phyloP scores from a whole-genome alignment of 2,888 invertebrate species.

The Xanthorhoe designata region DNA sequence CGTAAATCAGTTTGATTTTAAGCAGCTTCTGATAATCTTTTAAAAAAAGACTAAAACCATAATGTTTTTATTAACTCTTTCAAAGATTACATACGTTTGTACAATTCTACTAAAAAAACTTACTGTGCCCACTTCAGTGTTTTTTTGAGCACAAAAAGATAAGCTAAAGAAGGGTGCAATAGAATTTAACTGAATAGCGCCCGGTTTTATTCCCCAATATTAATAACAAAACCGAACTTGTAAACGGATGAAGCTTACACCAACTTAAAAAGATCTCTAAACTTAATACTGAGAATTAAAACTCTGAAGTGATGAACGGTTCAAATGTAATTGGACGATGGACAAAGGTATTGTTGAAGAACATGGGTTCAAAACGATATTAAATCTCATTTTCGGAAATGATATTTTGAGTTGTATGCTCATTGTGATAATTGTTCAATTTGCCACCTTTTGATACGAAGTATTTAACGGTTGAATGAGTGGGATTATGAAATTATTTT shows the following conservation, averaged over 20 bases:
- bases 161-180: constrained; percentile 29
- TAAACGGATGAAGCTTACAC: constrained; percentile 63
- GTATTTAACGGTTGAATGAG: constrained; percentile 30
- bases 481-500: constrained; percentile 20
- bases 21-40: not conserved
- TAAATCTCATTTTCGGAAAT: constrained; percentile 76
- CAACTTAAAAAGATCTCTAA: constrained; percentile 56
- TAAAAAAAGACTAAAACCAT: not conserved
- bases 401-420: constrained; percentile 46
- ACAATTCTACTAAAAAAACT: constrained; percentile 21
- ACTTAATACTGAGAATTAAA: constrained; percentile 25
- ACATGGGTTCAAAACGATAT: constrained; percentile 77
- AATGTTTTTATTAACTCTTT: not conserved
- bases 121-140: constrained; percentile 23
- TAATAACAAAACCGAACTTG: constrained; percentile 73
- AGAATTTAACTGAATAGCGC: constrained; percentile 45
- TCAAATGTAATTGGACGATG: constrained; percentile 57
- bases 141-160: constrained; percentile 26
- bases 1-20: too few relatives aligned
- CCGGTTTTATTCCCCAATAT: constrained; percentile 54
- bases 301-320: constrained; percentile 36
- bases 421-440: constrained; percentile 57
- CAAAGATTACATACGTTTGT: not conserved
- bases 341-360: constrained; percentile 74
- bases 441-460: constrained; percentile 55